Percentiles rank a stretch among this genome's conserved stretches.
Evolutionary conservation across 2,888 invertebrate species (phyloP).

Genomic region (Venusia cambrica): DNA sequence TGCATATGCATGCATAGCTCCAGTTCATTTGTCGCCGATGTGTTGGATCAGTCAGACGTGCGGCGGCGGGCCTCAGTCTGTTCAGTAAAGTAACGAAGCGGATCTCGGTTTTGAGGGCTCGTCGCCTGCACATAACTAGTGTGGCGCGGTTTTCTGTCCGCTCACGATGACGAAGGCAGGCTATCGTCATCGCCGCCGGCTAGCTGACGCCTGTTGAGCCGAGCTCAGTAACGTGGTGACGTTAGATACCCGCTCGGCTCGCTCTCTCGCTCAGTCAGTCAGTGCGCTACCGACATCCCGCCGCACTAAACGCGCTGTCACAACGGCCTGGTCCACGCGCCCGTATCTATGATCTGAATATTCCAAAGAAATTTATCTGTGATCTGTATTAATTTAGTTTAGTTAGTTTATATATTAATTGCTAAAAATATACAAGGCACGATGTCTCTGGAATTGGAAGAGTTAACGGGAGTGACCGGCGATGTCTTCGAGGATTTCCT

Average conservation of each 20-base stretch:
- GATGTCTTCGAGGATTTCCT: slow-evolving; percentile 89
- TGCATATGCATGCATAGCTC: no score
- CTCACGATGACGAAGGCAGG: slow-evolving; percentile 14
- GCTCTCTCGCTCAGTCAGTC: slow-evolving; percentile 22
- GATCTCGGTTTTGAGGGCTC: slow-evolving; percentile 6
- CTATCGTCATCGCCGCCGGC: no score
- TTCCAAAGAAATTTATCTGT: slow-evolving; percentile 68
- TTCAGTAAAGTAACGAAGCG: no score
- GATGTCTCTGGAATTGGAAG: slow-evolving; percentile 85
- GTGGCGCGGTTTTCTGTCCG: slow-evolving; percentile 10
- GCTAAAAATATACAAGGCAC: slow-evolving; percentile 46
- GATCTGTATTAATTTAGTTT: slow-evolving; percentile 55
- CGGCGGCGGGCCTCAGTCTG: slow-evolving; percentile 32
- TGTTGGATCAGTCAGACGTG: slow-evolving; percentile 4
- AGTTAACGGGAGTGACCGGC: slow-evolving; percentile 82
- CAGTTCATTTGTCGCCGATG: not conserved
- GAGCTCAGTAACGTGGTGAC: no score
- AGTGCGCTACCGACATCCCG: slow-evolving; percentile 58
- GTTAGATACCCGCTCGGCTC: no score
- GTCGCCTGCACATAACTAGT: slow-evolving; percentile 12
- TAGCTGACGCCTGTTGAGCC: no score
- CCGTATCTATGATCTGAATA: slow-evolving; percentile 64
- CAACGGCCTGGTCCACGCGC: slow-evolving; percentile 43
- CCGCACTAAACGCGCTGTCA: slow-evolving; percentile 44
- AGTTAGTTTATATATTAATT: slow-evolving; percentile 42